Percentiles rank a stretch among this genome's conserved stretches.
Conservation (phyloP, 2,888 invertebrate genomes). For the Balanococcus diminutus region DNA sequence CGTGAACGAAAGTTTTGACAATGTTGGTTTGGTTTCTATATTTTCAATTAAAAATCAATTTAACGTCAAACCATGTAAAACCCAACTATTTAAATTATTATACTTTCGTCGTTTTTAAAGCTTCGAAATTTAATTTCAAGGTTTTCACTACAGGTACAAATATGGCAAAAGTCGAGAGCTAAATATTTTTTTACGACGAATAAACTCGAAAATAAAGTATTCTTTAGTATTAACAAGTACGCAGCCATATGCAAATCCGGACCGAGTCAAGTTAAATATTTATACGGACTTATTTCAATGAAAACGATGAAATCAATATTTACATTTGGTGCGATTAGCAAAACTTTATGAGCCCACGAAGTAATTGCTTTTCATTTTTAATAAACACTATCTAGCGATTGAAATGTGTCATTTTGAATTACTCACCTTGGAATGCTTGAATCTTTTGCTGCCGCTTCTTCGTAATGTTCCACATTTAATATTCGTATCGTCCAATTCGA, state of each 20-base stretch:
- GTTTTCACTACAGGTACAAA: not conserved
- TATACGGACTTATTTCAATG: slow-evolving; percentile 1
- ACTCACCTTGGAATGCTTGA: slow-evolving; percentile 73
- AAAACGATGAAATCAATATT: slow-evolving; percentile 3
- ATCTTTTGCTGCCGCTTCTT: slow-evolving; percentile 79
- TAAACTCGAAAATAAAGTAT: not conserved
- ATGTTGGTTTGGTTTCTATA: not conserved
- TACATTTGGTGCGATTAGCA: not conserved
- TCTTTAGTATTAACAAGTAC: not conserved
- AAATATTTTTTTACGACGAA: not conserved
- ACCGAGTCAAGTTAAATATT: not conserved
- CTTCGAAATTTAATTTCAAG: not conserved
- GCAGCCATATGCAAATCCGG: not conserved
- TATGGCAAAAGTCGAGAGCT: not conserved
- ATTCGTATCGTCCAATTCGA: slow-evolving; percentile 72
- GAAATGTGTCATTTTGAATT: slow-evolving; percentile 60
- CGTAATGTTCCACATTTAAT: slow-evolving; percentile 78
- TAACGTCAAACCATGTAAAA: too few relatives aligned
- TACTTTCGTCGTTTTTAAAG: not conserved
- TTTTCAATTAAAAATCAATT: not conserved
- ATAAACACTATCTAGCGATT: not conserved
- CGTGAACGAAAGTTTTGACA: not conserved
- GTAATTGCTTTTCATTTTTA: not conserved
- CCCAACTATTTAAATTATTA: too few relatives aligned
- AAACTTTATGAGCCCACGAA: not conserved